Percentiles rank a stretch among this genome's conserved stretches.
These are phyloP conservation scores for Archivesica marissinica DNA, from an alignment of 1,140 invertebrate species.

Conservation along the genomic window DNA sequence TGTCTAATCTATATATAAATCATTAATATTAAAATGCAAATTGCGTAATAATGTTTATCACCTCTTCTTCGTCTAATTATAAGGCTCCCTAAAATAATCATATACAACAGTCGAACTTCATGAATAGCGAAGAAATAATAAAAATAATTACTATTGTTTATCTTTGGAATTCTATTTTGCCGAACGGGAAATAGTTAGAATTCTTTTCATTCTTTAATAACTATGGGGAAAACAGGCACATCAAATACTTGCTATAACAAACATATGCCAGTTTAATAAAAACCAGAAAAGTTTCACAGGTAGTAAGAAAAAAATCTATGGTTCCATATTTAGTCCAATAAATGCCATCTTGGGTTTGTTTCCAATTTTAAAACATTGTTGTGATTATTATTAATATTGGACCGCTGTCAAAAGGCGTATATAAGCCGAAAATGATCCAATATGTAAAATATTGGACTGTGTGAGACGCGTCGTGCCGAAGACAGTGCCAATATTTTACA, in stretches of 20 bases:
- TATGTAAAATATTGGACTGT: no score
- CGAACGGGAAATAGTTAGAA: neutral
- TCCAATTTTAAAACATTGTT: no score
- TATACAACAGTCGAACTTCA: neutral
- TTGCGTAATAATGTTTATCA: conserved; percentile 10
- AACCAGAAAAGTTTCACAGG: conserved; percentile 10
- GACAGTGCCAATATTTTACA: no score
- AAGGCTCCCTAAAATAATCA: conserved; percentile 43
- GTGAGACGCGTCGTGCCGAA: no score
- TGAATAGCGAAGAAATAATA: neutral
- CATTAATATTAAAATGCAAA: conserved; percentile 25
- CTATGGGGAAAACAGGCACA: neutral
- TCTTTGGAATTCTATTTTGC: no score
- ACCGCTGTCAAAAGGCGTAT: no score
- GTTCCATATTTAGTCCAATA: neutral
- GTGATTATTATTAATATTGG: no score
- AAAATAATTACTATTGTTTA: neutral
- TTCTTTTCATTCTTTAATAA: neutral
- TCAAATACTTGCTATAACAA: neutral
- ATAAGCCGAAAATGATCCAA: no score
- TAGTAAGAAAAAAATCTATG: neutral
- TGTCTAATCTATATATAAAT: no score
- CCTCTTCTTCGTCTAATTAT: conserved; percentile 36
- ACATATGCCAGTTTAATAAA: neutral
- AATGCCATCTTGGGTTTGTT: no score